Evolutionary conservation across 2,888 invertebrate genomes (phyloP), one percentile per base, ranked within the genome.

Genomic region (Ormyrus nitidulus): DNA sequence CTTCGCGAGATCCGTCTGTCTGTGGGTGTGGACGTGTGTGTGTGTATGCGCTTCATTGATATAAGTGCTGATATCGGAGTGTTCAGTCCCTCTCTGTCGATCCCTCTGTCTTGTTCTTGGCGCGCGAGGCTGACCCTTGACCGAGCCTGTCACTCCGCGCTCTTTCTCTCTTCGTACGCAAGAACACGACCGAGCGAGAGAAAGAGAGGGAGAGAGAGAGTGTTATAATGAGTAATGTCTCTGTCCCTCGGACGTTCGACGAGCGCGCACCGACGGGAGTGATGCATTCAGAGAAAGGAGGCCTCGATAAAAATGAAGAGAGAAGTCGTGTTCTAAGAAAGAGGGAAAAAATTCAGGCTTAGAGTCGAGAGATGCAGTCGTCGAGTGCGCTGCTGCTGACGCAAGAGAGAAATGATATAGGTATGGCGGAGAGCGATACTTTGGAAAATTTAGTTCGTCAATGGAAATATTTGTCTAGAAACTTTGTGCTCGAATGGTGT

Each of bases 171-270:
- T n/a, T 64, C 19, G 49, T 19, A 62, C 66, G 59, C 76, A 69
- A 79, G 84, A 84, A 83, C 82, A 81, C 82, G 84, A 84, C 83
- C 34, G 83, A 59, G 61, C 53, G 81, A 19, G 19, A 19, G 19
- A 19, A 19, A 34, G 34, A 34, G 34, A 34, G 3, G 34, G 34
- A 34, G 34, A 34, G 34, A 34, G 83, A 84, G 85, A 87, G 87
- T 86, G 87, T 86, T 86, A 87, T 86, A 87, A 87, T 87, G 88
- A 88, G 84, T 87, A 85, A 87, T 86, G 85, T 77, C 79, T 77
- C 77, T 77, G 81, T 77, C 61, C n/a, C 13, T 59, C 34, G 34
- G 34, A 19, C 11, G 13, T 46, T 69, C 64, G 61, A 69, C 19
- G 51, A 9, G 65, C 19, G 54, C 9, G 65, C 34, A 34, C n/a